These are phyloP conservation scores for Drosophila borborema DNA, from an alignment of 2,888 invertebrate species.

Conservation along the genomic window DNA sequence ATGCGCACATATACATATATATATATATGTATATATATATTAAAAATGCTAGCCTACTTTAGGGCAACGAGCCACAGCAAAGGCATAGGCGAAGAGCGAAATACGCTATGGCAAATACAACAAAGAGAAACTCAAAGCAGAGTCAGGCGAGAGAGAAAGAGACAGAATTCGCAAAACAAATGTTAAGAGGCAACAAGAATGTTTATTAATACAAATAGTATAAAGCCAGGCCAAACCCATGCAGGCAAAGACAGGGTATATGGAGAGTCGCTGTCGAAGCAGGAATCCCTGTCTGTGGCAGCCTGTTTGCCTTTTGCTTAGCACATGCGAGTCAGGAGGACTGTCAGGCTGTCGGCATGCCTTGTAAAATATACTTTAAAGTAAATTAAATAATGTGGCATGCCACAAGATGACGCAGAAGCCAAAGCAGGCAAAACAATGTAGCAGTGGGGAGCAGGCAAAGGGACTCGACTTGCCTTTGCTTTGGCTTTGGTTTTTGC, in stretches of 20 bases:
- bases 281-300: background rate
- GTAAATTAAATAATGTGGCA: conserved; percentile 81
- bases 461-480: conserved; percentile 10
- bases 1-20: conserved; percentile 1
- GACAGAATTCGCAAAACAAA: no score
- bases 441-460: background rate
- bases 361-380: conserved; percentile 70
- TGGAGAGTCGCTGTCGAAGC: conserved; percentile 36
- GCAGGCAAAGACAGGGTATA: conserved; percentile 19
- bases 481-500: conserved; percentile 18
- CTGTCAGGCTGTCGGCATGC: conserved; percentile 37
- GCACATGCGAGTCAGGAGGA: conserved; percentile 5
- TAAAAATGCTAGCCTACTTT: conserved; percentile 62
- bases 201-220: no score
- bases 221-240: background rate
- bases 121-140: no score
- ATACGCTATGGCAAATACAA: conserved; percentile 1
- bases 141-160: no score
- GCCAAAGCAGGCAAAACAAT: conserved; percentile 21
- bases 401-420: conserved; percentile 66
- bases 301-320: conserved; percentile 26
- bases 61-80: conserved; percentile 6
- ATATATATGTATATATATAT: conserved; percentile 33
- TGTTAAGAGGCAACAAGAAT: no score
- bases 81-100: conserved; percentile 4